Conservation (phyloP, 2,888 invertebrate species). For the Agrilus biguttatus region DNA sequence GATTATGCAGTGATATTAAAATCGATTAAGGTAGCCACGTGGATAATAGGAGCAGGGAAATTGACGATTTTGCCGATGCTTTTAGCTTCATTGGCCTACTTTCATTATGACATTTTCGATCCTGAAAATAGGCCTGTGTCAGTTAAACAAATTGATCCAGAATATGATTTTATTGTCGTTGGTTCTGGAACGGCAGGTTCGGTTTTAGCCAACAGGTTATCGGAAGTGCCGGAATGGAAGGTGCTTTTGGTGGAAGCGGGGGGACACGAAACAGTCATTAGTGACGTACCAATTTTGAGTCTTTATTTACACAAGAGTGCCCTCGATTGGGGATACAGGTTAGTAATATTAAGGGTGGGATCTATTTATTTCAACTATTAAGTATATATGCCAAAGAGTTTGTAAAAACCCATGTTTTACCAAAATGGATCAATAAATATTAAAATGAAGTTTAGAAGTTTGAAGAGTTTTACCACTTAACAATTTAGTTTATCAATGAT, state of each 20-base stretch:
- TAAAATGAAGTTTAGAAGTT: too few relatives aligned
- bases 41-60: constrained; percentile 58
- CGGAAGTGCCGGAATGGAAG: constrained; percentile 65
- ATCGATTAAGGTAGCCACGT: constrained; percentile 57
- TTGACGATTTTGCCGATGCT: constrained; percentile 60
- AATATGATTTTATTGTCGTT: constrained; percentile 71
- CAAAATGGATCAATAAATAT: too few relatives aligned
- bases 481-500: too few relatives aligned
- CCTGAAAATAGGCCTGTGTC: constrained; percentile 68
- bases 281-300: constrained; percentile 76
- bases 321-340: constrained; percentile 83
- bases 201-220: constrained; percentile 66
- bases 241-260: constrained; percentile 73
- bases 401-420: too few relatives aligned
- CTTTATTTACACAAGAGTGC: constrained; percentile 79
- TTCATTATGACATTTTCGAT: constrained; percentile 72
- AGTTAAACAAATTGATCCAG: constrained; percentile 44
- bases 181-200: constrained; percentile 78
- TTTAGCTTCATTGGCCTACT: constrained; percentile 63
- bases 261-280: constrained; percentile 74
- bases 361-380: too few relatives aligned
- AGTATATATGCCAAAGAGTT: too few relatives aligned
- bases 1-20: constrained; percentile 37
- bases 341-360: too few relatives aligned
- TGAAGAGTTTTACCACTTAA: too few relatives aligned